Evolutionary conservation across 2,113 vertebrate genomes (phyloP).

Genomic region (Anarrhichthys ocellatus): DNA sequence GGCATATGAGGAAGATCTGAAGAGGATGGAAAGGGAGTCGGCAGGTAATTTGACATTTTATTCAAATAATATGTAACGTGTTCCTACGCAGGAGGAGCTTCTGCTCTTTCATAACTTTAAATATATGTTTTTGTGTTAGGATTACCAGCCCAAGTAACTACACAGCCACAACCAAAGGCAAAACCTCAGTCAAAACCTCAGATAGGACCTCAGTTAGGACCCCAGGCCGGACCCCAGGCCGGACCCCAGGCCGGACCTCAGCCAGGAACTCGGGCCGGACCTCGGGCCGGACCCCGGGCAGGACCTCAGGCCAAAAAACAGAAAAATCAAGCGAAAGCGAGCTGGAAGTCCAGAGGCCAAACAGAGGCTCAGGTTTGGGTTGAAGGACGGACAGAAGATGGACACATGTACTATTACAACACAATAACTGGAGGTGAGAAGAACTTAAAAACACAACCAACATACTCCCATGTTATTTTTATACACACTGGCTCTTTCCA

Average conservation of each 20-base stretch:
- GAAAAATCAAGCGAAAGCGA: conserved; percentile 14
- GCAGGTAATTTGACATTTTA: conserved; percentile 64
- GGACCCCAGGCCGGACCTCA: background rate
- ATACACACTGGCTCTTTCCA: background rate
- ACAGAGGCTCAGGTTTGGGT: conserved; percentile 81
- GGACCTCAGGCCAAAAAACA: background rate
- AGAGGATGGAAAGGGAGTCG: conserved; percentile 90
- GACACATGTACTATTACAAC: conserved; percentile 93
- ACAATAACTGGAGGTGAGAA: conserved; percentile 89
- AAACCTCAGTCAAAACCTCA: conserved; percentile 1
- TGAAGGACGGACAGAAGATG: conserved; percentile 87
- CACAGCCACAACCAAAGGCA: background rate
- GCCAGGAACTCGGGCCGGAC: background rate
- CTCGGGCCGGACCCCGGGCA: background rate
- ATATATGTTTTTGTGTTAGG: conserved; percentile 20
- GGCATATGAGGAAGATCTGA: conserved; percentile 95
- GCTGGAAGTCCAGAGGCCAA: background rate
- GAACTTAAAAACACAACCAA: background rate
- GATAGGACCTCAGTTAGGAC: too few species aligned
- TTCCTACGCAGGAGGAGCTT: background rate
- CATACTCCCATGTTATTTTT: background rate
- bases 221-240: background rate
- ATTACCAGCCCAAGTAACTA: conserved; percentile 8
- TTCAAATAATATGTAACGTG: background rate
- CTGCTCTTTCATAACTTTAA: background rate